phyloP scores from a whole-genome alignment of 2,888 invertebrate genomes.

The Myathropa florea region DNA sequence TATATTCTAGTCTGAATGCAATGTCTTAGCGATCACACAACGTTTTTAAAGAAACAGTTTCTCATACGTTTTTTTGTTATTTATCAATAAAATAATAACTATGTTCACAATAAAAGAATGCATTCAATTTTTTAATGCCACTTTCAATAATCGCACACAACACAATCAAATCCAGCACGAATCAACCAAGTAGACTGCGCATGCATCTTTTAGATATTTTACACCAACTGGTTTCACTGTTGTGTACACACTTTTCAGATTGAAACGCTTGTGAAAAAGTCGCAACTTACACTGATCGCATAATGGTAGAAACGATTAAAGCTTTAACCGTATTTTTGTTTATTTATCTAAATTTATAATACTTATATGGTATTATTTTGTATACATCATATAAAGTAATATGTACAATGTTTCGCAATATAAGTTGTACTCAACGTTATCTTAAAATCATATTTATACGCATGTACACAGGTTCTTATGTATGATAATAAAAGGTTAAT shows the following conservation, averaged over 20 bases:
- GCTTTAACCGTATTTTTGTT: constrained; percentile 26
- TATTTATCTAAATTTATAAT: not conserved
- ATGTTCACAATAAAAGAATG: constrained; percentile 20
- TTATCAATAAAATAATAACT: constrained; percentile 38
- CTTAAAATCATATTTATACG: too few relatives aligned
- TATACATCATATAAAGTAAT: too few relatives aligned
- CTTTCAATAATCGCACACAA: constrained; percentile 53
- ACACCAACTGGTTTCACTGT: constrained; percentile 66
- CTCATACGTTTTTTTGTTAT: not conserved
- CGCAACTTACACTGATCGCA: constrained; percentile 27
- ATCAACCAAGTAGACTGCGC: constrained; percentile 66
- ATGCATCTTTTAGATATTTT: constrained; percentile 64
- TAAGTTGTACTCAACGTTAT: too few relatives aligned
- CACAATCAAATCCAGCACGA: constrained; percentile 61
- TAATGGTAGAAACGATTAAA: constrained; percentile 15
- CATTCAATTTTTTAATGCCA: constrained; percentile 29
- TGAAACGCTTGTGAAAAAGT: constrained; percentile 21
- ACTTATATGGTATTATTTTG: too few relatives aligned
- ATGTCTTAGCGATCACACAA: not conserved
- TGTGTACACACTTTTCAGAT: constrained; percentile 57
- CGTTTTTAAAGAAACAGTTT: not conserved
- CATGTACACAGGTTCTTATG: too few relatives aligned
- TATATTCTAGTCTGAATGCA: not conserved
- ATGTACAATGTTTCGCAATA: too few relatives aligned
- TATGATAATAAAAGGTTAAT: too few relatives aligned